Evolutionary conservation across 2,888 invertebrate species (phyloP), one percentile per base, ranked within the genome.

Genomic region (Lycocerus yunnanus): DNA sequence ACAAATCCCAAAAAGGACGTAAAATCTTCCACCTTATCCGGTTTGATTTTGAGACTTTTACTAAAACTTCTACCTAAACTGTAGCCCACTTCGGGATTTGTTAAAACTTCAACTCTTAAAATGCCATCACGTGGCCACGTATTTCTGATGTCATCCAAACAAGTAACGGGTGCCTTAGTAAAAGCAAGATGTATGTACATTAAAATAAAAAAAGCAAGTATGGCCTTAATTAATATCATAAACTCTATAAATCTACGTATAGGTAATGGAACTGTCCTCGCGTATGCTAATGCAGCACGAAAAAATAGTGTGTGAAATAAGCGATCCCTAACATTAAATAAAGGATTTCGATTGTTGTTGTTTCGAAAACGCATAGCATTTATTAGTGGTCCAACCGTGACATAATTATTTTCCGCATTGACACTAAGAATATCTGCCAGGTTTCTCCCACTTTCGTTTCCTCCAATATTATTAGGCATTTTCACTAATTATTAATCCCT

Each of bases 41-140:
- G 92, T 80, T 92, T 91, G 72, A 94, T 83, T 84, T 92, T 92
- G 76, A 91, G 91, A 84, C 95, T 95, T 84, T 95, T 95, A 15
- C 93, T 94, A 87, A 96, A 96, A 80, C 95, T 95, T 80, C 95
- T 92, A 84, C 93, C 92, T 83, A 96, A 91, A 78, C 91, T 92
- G 84, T 96, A 96, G 85, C 93, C 93, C 71, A 92, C 90, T 3
- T 89, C 90, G 13, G 91, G 91, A 84, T 93, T 93, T 79, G 92
- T 88, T 71, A 94, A 87, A 81, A 97, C 95, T 88, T 98, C 97
- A 13, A 98, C 96, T 77, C 97, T 89, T 15, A 99, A 89, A 80
- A 99, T 96, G 4, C 99, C 99, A 87, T 97, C 96, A 76, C 96
- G 89, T 0, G 99, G 98, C 99, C 99, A 99, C 11, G 93, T 92